Evolutionary conservation across 92 coral and sea anemone species (phyloP).

Genomic region (Umimayanthus kanabou): DNA sequence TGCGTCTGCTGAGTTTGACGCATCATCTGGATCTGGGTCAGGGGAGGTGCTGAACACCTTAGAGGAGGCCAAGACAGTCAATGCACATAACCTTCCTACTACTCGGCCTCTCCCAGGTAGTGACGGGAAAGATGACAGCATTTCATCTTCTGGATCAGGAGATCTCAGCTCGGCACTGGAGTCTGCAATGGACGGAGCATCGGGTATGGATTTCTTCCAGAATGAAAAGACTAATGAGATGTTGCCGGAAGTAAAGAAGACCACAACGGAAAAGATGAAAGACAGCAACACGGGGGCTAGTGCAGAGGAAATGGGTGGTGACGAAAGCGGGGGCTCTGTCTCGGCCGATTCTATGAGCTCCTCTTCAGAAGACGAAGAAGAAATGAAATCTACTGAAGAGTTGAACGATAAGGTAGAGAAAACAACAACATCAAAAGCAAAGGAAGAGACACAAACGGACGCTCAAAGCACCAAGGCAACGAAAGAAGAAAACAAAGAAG

Average conservation of each 20-base stretch:
- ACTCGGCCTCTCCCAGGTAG: constrained; percentile 69
- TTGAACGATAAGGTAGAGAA: neutral
- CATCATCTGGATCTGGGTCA: constrained; percentile 69
- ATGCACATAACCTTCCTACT: constrained; percentile 35
- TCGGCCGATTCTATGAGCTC: neutral
- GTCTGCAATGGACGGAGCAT: constrained; percentile 44
- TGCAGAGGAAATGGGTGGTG: constrained; percentile 23
- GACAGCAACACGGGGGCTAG: neutral
- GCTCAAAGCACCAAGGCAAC: neutral
- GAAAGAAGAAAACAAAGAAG: neutral
- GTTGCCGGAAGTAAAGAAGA: constrained; percentile 52
- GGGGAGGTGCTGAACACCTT: constrained; percentile 38
- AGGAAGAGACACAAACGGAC: neutral
- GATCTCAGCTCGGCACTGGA: constrained; percentile 32
- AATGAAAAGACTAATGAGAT: constrained; percentile 58
- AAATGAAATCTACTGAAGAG: constrained; percentile 1
- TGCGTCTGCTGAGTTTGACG: constrained; percentile 7
- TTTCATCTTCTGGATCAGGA: constrained; percentile 84
- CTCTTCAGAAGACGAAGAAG: constrained; percentile 30
- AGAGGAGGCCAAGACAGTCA: neutral
- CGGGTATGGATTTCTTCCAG: constrained; percentile 58
- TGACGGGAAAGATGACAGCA: constrained; percentile 48
- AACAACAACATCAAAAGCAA: neutral
- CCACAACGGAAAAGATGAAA: constrained; percentile 20
- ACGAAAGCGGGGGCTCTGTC: constrained; percentile 19